These are phyloP conservation scores for Sterrhoptilus dennistouni DNA, from an alignment of 2,113 vertebrate genomes.

Conservation along the genomic window DNA sequence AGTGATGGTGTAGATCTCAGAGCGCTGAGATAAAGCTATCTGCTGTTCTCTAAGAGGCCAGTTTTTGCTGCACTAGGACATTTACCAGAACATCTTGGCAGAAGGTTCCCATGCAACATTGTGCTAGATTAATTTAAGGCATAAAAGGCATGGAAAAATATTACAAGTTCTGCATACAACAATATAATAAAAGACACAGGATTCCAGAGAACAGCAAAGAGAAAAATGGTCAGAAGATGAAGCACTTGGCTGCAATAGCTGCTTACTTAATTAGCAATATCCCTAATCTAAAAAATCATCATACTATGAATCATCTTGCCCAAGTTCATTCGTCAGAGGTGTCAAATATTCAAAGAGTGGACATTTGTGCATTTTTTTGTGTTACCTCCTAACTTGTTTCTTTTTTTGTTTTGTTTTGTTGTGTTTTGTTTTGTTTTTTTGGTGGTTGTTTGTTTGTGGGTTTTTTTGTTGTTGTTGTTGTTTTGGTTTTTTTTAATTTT, in stretches of 20 bases:
- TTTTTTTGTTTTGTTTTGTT: no score
- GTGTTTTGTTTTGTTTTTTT: no score
- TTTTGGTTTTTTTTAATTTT: no score
- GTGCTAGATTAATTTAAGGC: neutral
- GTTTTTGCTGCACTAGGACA: neutral
- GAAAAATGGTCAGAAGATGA: neutral
- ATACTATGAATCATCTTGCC: neutral
- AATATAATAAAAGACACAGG: neutral
- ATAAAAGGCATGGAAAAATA: neutral
- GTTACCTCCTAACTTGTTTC: neutral
- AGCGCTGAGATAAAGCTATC: neutral
- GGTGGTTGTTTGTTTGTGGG: no score
- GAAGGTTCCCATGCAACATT: neutral
- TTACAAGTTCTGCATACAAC: neutral
- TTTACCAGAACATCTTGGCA: neutral
- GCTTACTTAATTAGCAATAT: conserved; percentile 11
- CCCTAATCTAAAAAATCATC: neutral
- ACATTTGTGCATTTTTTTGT: neutral
- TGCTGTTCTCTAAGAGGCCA: neutral
- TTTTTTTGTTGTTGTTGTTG: no score
- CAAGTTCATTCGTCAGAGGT: neutral
- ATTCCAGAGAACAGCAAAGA: neutral
- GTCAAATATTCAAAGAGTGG: neutral
- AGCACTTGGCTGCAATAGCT: neutral
- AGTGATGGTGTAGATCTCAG: fast-evolving